Conservation (phyloP, 1,140 invertebrate species). For the Drosophila insularis region DNA sequence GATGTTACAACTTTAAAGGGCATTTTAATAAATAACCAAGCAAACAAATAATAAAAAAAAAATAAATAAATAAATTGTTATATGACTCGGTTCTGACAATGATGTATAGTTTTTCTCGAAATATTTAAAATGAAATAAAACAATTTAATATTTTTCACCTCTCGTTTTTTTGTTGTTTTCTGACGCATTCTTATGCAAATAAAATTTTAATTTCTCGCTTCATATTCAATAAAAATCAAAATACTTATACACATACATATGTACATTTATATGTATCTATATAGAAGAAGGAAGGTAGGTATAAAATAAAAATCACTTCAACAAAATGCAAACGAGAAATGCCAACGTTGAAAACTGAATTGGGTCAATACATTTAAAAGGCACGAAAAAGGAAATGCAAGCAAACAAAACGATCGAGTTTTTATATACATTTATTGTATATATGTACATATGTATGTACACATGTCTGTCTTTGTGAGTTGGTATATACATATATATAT, state of each 20-base stretch:
- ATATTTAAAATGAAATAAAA: neutral
- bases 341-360: constrained; percentile 45
- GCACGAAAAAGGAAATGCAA: constrained; percentile 67
- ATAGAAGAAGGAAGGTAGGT: constrained; percentile 11
- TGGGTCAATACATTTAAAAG: constrained; percentile 69
- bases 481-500: neutral
- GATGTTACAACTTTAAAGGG: no score
- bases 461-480: neutral
- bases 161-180: neutral
- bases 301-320: constrained; percentile 22
- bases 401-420: constrained; percentile 46
- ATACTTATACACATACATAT: neutral
- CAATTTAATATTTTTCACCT: neutral
- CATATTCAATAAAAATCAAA: constrained; percentile 25
- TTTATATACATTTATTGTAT: constrained; percentile 31
- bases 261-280: neutral
- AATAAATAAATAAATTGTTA: neutral
- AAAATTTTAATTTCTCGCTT: constrained; percentile 29
- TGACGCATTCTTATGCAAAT: constrained; percentile 32
- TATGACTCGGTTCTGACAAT: neutral
- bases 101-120: neutral
- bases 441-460: constrained; percentile 1
- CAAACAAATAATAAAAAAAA: neutral
- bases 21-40: neutral
- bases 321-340: constrained; percentile 46